Evolutionary conservation across 2,113 vertebrate genomes (phyloP).

Genomic region (Anarrhichthys ocellatus): DNA sequence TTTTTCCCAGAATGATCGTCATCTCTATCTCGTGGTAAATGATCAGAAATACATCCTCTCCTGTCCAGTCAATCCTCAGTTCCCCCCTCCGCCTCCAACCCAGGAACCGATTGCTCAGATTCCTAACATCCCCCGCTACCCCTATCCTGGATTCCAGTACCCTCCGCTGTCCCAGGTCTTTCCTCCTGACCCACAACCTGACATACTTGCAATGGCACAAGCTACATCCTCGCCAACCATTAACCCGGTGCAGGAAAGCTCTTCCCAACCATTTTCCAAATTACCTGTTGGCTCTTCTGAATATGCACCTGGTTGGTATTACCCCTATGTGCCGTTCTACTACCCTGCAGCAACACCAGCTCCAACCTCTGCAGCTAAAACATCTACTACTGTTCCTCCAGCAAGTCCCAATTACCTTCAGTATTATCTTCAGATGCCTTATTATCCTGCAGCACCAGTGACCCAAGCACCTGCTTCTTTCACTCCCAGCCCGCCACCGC

Average conservation of each 20-base stretch:
- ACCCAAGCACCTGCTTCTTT: conserved; percentile 12
- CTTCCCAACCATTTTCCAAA: conserved; percentile 10
- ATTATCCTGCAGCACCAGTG: conserved; percentile 23
- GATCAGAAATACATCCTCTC: conserved; percentile 66
- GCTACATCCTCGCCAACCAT: conserved; percentile 1
- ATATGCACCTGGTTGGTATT: conserved; percentile 16
- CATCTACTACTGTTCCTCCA: conserved; percentile 12
- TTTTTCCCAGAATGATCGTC: conserved; percentile 61
- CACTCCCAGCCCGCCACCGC: background rate
- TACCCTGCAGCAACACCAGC: conserved; percentile 22
- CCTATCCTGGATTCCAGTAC: conserved; percentile 21
- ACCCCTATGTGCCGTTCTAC: conserved; percentile 23
- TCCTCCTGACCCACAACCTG: conserved; percentile 32
- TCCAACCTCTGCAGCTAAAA: background rate
- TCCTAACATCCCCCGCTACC: conserved; percentile 18
- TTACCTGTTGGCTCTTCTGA: conserved; percentile 15
- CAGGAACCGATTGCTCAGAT: conserved; percentile 14
- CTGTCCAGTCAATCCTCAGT: conserved; percentile 58
- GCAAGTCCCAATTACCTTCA: conserved; percentile 2
- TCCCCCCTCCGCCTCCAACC: conserved; percentile 21
- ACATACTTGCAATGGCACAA: background rate
- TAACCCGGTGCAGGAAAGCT: background rate
- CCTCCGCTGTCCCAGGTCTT: conserved; percentile 39
- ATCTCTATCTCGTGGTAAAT: conserved; percentile 61
- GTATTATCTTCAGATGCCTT: conserved; percentile 35